Conservation (phyloP, 2,888 invertebrate species). For the Acholoe squamosa region DNA sequence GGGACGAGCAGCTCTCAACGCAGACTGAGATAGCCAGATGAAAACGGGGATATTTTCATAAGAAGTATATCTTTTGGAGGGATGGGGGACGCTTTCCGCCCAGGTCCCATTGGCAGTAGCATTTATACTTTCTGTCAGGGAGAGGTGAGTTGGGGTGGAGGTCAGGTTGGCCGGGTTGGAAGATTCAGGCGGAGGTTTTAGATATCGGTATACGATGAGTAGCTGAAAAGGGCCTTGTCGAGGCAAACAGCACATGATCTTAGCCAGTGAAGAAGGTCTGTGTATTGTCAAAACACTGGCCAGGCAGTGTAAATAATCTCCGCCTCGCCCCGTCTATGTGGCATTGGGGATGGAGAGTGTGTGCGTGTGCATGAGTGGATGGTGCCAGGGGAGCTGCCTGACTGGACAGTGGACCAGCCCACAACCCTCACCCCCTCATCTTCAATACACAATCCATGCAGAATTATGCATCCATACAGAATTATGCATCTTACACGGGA, state of each 20-base stretch:
- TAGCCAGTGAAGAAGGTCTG: conserved; percentile 56
- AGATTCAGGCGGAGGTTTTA: conserved; percentile 32
- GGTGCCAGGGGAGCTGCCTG: background rate
- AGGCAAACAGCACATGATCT: conserved; percentile 61
- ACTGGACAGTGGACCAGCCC: background rate
- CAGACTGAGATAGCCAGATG: conserved; percentile 35
- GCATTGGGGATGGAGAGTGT: background rate
- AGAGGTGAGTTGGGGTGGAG: background rate
- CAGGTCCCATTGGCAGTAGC: conserved; percentile 9
- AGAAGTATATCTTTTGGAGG: conserved; percentile 56
- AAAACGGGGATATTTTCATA: conserved; percentile 49
- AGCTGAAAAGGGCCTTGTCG: conserved; percentile 60
- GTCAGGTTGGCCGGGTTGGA: background rate
- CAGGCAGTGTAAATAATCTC: conserved; percentile 58
- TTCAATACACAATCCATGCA: too few relatives aligned
- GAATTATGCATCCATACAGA: too few relatives aligned
- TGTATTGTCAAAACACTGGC: conserved; percentile 62
- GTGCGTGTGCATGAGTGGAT: background rate
- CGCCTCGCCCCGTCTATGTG: conserved; percentile 26
- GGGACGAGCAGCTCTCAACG: background rate
- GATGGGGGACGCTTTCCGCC: conserved; percentile 33
- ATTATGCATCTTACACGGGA: too few relatives aligned
- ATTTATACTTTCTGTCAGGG: background rate
- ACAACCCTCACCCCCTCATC: background rate
- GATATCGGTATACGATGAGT: conserved; percentile 46